Percentiles rank a stretch among this genome's conserved stretches.
Conservation (phyloP, 2,888 invertebrate species). For the Pammene fasciana region DNA sequence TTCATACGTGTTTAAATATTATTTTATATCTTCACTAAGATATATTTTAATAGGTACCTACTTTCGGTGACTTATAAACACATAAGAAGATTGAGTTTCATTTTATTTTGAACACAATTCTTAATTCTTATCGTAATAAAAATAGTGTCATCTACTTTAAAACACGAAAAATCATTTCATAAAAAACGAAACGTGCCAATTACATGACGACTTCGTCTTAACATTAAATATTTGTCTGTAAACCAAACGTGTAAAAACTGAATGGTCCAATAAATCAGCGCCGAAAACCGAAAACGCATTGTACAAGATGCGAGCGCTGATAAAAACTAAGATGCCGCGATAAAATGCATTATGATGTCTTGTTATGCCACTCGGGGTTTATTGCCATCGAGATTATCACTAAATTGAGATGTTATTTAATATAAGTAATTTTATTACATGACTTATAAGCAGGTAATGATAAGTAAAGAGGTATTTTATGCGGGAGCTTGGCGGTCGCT, state of each 20-base stretch:
- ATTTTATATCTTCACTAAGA: no score
- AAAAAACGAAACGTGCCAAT: not conserved
- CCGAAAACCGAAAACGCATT: constrained; percentile 30
- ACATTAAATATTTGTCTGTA: constrained; percentile 31
- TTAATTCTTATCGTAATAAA: no score
- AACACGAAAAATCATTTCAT: not conserved
- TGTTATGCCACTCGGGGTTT: constrained; percentile 39
- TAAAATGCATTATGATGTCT: constrained; percentile 41
- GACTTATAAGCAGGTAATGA: constrained; percentile 1
- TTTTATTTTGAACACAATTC: no score
- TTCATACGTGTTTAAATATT: no score
- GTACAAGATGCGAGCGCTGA: constrained; percentile 21
- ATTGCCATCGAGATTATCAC: constrained; percentile 34
- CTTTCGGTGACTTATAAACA: no score
- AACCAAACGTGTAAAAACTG: constrained; percentile 31
- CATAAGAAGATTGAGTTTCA: no score
- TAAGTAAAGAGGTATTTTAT: not conserved
- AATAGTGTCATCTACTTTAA: not conserved
- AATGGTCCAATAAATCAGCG: constrained; percentile 35
- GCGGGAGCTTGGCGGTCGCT: constrained; percentile 8
- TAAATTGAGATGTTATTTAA: constrained; percentile 37
- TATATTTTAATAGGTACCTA: no score
- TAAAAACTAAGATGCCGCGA: constrained; percentile 37
- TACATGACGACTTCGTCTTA: not conserved
- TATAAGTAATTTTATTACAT: constrained; percentile 24